Evolutionary conservation across 2,888 invertebrate genomes (phyloP), one percentile per base, ranked within the genome.

Genomic region (Patella ulyssiponensis): DNA sequence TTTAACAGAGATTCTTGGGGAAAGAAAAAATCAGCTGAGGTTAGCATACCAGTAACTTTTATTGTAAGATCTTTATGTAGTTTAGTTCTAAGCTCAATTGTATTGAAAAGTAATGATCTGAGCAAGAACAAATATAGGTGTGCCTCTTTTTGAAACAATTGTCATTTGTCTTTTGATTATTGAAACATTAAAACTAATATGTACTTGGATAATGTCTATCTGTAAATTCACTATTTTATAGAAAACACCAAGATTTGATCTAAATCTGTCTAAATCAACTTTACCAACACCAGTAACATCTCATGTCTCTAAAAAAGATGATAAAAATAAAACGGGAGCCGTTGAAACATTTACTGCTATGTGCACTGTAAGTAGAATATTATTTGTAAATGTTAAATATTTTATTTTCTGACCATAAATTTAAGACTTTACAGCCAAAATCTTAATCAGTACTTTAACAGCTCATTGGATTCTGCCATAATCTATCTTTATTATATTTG

Each of bases 291-390:
- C 64, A 64, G 64, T 64, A 64, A 44, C 44, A 44, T 44, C 7
- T 44, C 44, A 44, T 44, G 44, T 9, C 44, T 44, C 44, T 44
- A 51, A 71, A n/a, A 52, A 23, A 44, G 33, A 71, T 71, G 71
- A n/a, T 33, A 71, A 9, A 3, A n/a, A 53, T 73, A 20, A 17
- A 33, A 33, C 20, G 23, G 73, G 27, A 27, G 73, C 56, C 1
- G 20, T 73, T 20, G 73, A 73, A 73, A 73, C 53, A 15, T 73
- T 73, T 56, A 27, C 73, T 17, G 73, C 73, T 27, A 33, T 73
- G 33, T 73, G 73, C 23, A 54, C 33, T 14, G 73, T 73, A 11
- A 56, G 73, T 73, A 33, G 17, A 14, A 17, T 71, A 52, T 27
- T 20, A 23, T 15, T 33, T 27, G n/a, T 33, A 71, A 51, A 44